Evolutionary conservation across 1,140 invertebrate genomes (phyloP).

Genomic region (Adoxophyes honmai): DNA sequence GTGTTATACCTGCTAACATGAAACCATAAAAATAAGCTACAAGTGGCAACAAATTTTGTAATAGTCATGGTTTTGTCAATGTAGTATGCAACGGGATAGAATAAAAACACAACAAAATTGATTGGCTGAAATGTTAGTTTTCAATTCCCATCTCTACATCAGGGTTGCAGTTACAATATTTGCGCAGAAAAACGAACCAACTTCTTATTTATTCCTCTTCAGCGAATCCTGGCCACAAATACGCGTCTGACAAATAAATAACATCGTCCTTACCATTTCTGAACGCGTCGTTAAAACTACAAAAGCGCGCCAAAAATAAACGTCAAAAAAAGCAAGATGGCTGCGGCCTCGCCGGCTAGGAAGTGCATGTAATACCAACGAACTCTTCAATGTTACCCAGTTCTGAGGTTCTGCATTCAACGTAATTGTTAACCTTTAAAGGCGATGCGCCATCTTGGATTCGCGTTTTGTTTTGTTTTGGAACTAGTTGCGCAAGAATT

Average conservation of each 20-base stretch:
- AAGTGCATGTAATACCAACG: slow-evolving; percentile 74
- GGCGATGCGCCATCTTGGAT: slow-evolving; percentile 36
- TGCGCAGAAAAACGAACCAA: too few relatives aligned
- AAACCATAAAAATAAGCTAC: too few relatives aligned
- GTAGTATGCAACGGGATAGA: too few relatives aligned
- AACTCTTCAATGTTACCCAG: slow-evolving; percentile 72
- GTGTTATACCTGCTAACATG: too few relatives aligned
- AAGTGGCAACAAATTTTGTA: too few relatives aligned
- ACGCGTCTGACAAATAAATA: slow-evolving; percentile 10
- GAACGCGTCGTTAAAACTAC: slow-evolving; percentile 28
- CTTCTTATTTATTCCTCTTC: too few relatives aligned
- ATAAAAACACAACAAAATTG: too few relatives aligned
- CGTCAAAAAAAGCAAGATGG: slow-evolving; percentile 72
- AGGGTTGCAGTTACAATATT: too few relatives aligned
- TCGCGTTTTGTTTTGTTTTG: slow-evolving; percentile 19
- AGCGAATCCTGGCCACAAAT: too few relatives aligned
- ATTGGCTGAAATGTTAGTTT: too few relatives aligned
- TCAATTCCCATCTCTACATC: too few relatives aligned
- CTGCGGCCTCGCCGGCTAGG: slow-evolving; percentile 60
- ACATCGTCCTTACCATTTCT: slow-evolving; percentile 47
- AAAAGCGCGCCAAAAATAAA: slow-evolving; percentile 72
- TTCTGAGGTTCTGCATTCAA: slow-evolving; percentile 45
- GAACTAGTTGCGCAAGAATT: slow-evolving; percentile 9
- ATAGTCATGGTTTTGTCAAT: too few relatives aligned
- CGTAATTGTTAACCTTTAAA: slow-evolving; percentile 54